Conservation (phyloP, 2,797 vertebrate species). For the Gymnothorax javanicus region DNA sequence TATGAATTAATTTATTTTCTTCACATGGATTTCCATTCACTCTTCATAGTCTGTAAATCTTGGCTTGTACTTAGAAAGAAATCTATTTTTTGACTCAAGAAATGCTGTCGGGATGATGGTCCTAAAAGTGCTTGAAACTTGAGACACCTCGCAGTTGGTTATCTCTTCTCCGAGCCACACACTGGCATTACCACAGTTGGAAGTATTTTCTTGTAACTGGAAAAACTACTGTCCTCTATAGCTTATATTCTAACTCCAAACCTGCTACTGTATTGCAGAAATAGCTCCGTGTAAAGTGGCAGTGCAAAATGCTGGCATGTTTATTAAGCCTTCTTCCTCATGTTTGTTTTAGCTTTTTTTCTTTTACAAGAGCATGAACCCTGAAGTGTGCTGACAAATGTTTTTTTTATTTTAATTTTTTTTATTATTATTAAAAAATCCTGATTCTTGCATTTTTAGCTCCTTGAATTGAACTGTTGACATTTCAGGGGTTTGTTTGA, state of each 20-base stretch:
- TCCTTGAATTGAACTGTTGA: constrained; percentile 23
- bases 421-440: not conserved
- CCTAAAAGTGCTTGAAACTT: not conserved
- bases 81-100: not conserved
- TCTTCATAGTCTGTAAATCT: not conserved
- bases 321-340: not conserved
- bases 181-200: not conserved
- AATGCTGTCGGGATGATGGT: not conserved
- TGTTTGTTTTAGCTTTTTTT: not conserved
- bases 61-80: not conserved
- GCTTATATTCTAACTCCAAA: not conserved
- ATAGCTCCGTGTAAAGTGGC: not conserved
- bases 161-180: not conserved
- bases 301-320: not conserved
- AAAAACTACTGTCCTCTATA: not conserved
- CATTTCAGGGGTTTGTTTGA: constrained; percentile 10
- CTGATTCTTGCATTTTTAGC: not conserved
- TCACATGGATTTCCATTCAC: not conserved
- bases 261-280: not conserved
- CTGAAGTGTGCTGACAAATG: constrained; percentile 1
- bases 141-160: not conserved
- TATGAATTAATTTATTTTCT: not conserved
- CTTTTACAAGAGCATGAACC: constrained; percentile 15
- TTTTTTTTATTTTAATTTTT: not conserved
- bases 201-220: not conserved